A percentile compares a stretch with the other conserved stretches of the same genome.
Conservation (phyloP, 53 echinoderm and acorn worm species). For the Zoroaster sp. region DNA sequence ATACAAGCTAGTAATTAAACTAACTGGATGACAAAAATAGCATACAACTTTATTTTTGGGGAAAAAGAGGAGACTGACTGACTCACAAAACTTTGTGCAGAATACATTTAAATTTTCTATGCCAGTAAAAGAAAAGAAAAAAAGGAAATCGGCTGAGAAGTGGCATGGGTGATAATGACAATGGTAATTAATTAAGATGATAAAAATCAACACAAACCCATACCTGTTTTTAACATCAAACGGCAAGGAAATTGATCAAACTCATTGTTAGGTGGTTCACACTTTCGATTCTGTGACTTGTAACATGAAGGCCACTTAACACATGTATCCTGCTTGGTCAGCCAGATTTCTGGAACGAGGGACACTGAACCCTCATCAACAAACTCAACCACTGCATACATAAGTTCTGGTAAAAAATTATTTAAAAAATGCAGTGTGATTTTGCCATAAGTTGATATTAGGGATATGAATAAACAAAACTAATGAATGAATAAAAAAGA, state of each 20-base stretch:
- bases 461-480: too few species aligned
- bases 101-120: too few species aligned
- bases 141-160: too few species aligned
- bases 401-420: neutral
- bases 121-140: too few species aligned
- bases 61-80: too few species aligned
- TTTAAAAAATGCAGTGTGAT: neutral
- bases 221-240: neutral
- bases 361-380: neutral
- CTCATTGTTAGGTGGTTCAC: neutral
- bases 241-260: neutral
- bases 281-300: neutral
- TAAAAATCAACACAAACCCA: too few species aligned
- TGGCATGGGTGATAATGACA: too few species aligned
- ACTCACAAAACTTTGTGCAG: too few species aligned
- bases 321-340: neutral
- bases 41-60: too few species aligned
- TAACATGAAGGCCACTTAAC: neutral
- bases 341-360: neutral
- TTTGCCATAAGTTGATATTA: neutral
- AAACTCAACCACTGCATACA: neutral
- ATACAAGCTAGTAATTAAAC: too few species aligned
- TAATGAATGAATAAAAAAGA: neutral
- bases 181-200: too few species aligned
- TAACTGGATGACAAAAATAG: too few species aligned